These are phyloP conservation scores for Centrocercus urophasianus DNA, from an alignment of 2,113 vertebrate genomes.

Conservation along the genomic window DNA sequence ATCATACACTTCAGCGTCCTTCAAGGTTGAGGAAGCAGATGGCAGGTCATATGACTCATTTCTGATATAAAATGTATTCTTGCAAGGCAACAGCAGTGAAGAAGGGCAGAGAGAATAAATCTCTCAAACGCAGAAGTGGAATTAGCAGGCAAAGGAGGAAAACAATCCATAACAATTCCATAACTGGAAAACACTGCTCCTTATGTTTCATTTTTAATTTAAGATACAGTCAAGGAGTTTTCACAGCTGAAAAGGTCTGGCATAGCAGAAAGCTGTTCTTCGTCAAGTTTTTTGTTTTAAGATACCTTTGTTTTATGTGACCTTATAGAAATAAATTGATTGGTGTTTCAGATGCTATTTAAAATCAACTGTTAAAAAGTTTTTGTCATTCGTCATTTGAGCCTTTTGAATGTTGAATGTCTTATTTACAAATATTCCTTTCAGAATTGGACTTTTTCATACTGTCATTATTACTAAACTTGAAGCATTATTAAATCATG, in stretches of 20 bases:
- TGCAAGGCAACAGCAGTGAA: not conserved
- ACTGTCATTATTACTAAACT: not conserved
- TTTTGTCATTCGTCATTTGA: not conserved
- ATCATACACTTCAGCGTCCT: not conserved
- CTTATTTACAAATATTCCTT: not conserved
- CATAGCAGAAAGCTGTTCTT: not conserved
- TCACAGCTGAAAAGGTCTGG: not conserved
- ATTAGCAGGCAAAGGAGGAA: not conserved
- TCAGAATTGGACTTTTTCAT: not conserved
- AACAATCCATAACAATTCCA: not conserved
- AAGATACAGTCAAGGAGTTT: not conserved
- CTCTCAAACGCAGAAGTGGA: not conserved
- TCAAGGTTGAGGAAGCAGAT: not conserved
- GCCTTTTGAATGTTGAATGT: not conserved
- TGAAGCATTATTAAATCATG: not conserved
- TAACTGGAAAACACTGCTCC: not conserved
- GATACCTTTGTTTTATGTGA: not conserved
- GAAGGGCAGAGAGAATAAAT: conserved; percentile 6
- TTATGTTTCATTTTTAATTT: not conserved
- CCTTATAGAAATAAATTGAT: not conserved
- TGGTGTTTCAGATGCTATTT: not conserved
- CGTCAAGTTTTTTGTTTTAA: not conserved
- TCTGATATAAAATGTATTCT: conserved; percentile 14
- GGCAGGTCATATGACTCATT: not conserved
- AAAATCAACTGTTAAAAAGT: not conserved